Percentiles rank a stretch among this genome's conserved stretches.
Conservation (phyloP, 2,888 invertebrate species). For the Diarsia brunnea region DNA sequence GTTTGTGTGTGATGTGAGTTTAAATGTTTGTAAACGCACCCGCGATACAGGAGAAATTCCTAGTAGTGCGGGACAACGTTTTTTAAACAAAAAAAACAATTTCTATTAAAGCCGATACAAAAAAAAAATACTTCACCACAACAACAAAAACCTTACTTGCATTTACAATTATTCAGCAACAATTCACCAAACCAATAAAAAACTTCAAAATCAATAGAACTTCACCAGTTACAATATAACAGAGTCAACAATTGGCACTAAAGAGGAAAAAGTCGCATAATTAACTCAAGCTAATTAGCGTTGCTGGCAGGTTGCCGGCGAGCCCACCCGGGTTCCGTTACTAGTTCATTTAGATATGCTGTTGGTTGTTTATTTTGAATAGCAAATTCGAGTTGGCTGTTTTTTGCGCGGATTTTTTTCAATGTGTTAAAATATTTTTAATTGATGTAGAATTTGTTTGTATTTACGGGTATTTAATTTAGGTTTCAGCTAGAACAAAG, state of each 20-base stretch:
- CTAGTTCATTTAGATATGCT: constrained; percentile 38
- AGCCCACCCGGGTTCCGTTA: constrained; percentile 16
- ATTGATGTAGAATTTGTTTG: no score
- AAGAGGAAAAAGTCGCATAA: constrained; percentile 53
- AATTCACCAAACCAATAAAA: constrained; percentile 12
- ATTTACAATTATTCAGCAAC: background rate
- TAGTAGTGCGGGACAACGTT: no score
- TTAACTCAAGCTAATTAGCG: constrained; percentile 64
- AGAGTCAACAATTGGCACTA: constrained; percentile 57
- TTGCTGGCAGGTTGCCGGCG: constrained; percentile 57
- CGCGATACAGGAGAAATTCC: no score
- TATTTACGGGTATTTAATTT: background rate
- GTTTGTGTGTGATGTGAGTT: no score
- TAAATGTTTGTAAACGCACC: no score
- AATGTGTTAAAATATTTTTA: background rate
- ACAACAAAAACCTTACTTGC: background rate
- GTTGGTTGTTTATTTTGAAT: constrained; percentile 43
- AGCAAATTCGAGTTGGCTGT: background rate
- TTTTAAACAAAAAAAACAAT: no score
- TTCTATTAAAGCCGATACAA: no score
- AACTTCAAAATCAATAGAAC: constrained; percentile 35
- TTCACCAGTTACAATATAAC: constrained; percentile 36
- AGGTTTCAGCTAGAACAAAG: background rate
- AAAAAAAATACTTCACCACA: no score
- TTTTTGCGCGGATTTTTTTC: background rate